Base-by-base conservation (phyloP, 2,888 invertebrate genomes). In the Ptychoptera contaminata region DNA sequence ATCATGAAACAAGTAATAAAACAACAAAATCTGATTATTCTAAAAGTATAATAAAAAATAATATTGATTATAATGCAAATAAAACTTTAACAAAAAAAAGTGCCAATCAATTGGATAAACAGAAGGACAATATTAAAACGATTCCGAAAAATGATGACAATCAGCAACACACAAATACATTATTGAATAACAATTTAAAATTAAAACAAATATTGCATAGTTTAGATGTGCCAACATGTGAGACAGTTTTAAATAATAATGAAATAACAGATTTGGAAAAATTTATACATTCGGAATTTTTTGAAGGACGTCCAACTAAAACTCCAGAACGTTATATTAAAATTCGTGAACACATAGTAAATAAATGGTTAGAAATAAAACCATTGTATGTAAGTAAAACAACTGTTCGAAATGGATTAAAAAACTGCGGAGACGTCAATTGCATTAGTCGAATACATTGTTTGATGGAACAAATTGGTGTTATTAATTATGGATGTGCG, bases 351-450 rank as follows among this genome's bases (percentile, higher is more conserved):
- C 72, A 72, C 53, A 73, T 77, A 40, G 49, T 76, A 34, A 68
- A 70, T 40, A 60, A 61, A 48, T 77, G 76, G 76, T 56, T 61
- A 37, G 59, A 59, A 42, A 58, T 57, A 34, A 71, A 70, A 55
- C 76, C 76, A 9, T 58, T 56, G 16, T 77, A 76, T 57, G 58
- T 76, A 10, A 72, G 70, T 37, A 77, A 76, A 62, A 74, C 75
- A 0, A 63, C 70, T 1, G 70, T 72, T 8, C 58, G 76, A 43
- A 60, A 66, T 48, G 74, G 74, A 3, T 58, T 76, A 48, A 72
- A 70, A 56, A 71, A 73, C 53, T 74, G 73, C 56, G 76, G 76
- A 1, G 76, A 76, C 61, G 75, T 76, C 2, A 74, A 75, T 55
- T 69, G 70, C 52, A 73, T 77, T 46, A 71, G 74, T 10, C 61